phyloP scores from a whole-genome alignment of 1,140 invertebrate genomes.

The Nephila pilipes region DNA sequence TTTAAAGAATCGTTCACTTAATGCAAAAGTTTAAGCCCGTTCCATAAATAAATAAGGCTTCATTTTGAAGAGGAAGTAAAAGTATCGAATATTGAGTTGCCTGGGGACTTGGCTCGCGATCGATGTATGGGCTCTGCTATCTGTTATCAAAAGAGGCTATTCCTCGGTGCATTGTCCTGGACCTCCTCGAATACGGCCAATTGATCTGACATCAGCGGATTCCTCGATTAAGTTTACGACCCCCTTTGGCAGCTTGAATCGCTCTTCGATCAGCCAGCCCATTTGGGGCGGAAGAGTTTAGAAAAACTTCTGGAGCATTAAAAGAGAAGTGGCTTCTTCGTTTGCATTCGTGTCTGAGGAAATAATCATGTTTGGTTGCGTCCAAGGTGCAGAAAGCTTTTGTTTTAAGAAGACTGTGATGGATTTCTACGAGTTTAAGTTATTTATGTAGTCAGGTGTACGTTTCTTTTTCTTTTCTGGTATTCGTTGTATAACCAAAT shows the following conservation, averaged over 20 bases:
- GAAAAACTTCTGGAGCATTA: constrained; percentile 19
- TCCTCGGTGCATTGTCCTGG: not conserved
- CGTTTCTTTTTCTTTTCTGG: no score
- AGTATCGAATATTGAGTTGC: constrained; percentile 3
- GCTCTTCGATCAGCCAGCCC: not conserved
- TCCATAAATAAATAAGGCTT: constrained; percentile 14
- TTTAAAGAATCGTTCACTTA: not conserved
- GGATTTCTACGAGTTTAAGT: no score
- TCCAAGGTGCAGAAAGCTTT: no score
- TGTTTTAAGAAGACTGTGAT: no score
- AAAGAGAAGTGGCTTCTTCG: not conserved
- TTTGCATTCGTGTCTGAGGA: no score
- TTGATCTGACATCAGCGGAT: constrained; percentile 20
- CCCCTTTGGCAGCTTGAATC: not conserved
- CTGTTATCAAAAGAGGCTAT: not conserved
- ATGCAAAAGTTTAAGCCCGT: constrained; percentile 2
- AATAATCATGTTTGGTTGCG: no score
- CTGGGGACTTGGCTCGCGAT: not conserved
- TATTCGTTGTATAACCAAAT: no score
- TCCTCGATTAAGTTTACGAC: constrained; percentile 6
- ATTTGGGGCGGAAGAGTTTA: not conserved
- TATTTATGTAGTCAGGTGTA: no score
- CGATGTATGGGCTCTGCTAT: not conserved
- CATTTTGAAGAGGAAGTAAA: not conserved
- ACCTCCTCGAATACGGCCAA: constrained; percentile 2